Conservation (phyloP, 2,888 invertebrate genomes). For the Nebria brevicollis region DNA sequence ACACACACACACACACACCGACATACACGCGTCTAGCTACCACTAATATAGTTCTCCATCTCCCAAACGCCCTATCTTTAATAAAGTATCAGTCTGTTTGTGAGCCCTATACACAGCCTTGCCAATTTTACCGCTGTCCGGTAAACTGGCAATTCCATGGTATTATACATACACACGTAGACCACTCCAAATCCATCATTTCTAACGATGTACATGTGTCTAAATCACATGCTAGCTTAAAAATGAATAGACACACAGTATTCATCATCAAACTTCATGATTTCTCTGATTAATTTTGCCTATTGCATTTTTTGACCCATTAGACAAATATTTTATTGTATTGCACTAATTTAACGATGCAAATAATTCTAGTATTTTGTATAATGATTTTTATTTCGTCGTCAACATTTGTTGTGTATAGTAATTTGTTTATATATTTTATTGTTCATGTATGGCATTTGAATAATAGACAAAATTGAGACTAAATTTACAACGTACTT, state of each 20-base stretch:
- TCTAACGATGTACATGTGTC: too few relatives aligned
- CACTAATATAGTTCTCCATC: slow-evolving; percentile 4
- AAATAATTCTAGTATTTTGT: too few relatives aligned
- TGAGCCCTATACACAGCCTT: background rate
- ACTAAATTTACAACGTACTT: background rate
- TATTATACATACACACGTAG: background rate
- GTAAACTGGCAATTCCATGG: slow-evolving; percentile 10
- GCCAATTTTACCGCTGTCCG: background rate
- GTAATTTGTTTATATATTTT: background rate
- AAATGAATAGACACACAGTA: too few relatives aligned
- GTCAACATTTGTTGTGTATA: background rate
- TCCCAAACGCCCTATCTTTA: slow-evolving; percentile 15
- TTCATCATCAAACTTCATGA: too few relatives aligned
- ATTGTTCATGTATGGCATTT: background rate
- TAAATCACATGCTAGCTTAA: too few relatives aligned
- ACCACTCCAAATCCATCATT: background rate
- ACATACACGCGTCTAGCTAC: slow-evolving; percentile 22
- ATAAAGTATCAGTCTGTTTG: slow-evolving; percentile 11
- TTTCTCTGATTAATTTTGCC: too few relatives aligned
- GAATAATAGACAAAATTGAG: background rate
- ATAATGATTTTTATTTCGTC: too few relatives aligned
- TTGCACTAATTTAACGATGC: too few relatives aligned
- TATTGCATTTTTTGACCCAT: too few relatives aligned
- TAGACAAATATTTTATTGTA: too few relatives aligned
- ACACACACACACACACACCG: slow-evolving; percentile 52